phyloP scores from a whole-genome alignment of 1,140 invertebrate species.

The Druon quercuslanigerum region DNA sequence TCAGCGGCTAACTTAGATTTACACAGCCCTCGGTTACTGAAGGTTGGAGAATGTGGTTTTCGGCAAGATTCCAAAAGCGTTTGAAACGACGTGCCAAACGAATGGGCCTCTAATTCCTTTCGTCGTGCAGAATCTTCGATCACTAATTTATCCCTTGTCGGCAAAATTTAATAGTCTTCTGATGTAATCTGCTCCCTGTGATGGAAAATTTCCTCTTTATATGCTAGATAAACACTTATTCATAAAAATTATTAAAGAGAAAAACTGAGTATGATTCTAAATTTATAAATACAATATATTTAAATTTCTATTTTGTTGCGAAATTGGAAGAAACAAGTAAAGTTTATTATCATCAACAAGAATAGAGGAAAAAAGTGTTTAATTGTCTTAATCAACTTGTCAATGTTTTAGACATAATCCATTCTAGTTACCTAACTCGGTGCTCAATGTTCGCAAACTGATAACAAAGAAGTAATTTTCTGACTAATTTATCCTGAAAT shows the following conservation, averaged over 20 bases:
- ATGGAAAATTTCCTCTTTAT: neutral
- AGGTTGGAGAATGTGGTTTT: slow-evolving; percentile 2
- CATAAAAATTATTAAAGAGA: no score
- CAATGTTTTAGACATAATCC: neutral
- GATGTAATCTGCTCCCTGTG: slow-evolving; percentile 1
- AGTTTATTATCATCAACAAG: no score
- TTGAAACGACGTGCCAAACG: slow-evolving; percentile 2
- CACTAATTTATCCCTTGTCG: slow-evolving; percentile 26
- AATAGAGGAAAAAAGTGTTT: no score
- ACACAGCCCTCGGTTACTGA: neutral
- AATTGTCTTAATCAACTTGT: no score
- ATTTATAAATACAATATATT: no score
- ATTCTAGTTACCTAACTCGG: neutral
- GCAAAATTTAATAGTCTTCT: neutral
- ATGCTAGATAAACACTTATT: no score
- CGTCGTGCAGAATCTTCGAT: neutral
- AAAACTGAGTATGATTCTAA: no score
- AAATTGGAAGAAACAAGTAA: no score
- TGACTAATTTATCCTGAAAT: slow-evolving; percentile 16
- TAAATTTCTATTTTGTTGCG: no score
- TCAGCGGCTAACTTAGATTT: neutral
- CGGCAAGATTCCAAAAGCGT: slow-evolving; percentile 20
- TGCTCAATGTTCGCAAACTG: slow-evolving; percentile 4
- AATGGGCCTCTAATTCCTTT: slow-evolving; percentile 12
- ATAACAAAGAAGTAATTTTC: slow-evolving; percentile 12